phyloP scores from a whole-genome alignment of 2,113 vertebrate genomes.

The Hassar affinis region DNA sequence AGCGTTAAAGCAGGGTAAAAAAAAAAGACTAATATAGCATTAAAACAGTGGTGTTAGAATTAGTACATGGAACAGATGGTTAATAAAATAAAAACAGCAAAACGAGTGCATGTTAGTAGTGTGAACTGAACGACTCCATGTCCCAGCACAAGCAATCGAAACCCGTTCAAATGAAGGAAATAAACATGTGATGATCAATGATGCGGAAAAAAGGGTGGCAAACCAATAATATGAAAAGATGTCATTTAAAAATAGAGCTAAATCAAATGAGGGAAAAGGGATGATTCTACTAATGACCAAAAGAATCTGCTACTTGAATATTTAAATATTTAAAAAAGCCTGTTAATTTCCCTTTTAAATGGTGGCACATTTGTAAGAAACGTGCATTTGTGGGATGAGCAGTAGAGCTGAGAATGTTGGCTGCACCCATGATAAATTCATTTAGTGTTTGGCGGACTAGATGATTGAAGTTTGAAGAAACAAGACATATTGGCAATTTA shows the following conservation, averaged over 20 bases:
- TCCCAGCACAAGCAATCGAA: background rate
- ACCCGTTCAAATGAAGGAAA: background rate
- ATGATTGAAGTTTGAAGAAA: too few species aligned
- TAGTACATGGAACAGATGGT: background rate
- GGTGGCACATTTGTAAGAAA: too few species aligned
- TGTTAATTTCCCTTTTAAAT: too few species aligned
- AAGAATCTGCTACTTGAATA: background rate
- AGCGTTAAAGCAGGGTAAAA: background rate
- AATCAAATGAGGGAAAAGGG: background rate
- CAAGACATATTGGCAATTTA: too few species aligned
- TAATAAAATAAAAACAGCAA: background rate
- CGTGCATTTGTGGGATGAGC: too few species aligned
- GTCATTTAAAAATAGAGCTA: background rate
- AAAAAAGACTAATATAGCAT: background rate
- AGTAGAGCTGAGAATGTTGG: too few species aligned
- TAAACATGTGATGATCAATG: background rate
- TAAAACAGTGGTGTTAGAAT: conserved; percentile 1
- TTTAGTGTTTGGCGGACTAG: too few species aligned
- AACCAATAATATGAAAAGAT: background rate
- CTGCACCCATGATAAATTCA: too few species aligned
- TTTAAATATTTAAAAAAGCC: too few species aligned
- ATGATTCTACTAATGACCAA: background rate
- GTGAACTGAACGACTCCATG: background rate
- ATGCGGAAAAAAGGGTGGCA: background rate
- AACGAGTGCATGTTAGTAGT: background rate